Evolutionary conservation across 2,888 invertebrate genomes (phyloP).

Genomic region (Limenitis camilla): DNA sequence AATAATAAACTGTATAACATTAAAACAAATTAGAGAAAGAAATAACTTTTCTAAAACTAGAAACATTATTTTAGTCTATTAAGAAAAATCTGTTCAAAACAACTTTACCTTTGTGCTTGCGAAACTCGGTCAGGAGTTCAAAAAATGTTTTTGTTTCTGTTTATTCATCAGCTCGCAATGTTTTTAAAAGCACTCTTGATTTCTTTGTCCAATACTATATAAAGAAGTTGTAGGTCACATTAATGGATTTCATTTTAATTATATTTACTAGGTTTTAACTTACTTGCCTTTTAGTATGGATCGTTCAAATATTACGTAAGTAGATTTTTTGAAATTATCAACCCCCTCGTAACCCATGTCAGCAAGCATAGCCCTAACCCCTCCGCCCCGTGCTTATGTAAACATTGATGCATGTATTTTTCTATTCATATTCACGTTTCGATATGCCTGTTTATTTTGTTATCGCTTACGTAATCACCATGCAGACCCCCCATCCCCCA

Average conservation of each 20-base stretch:
- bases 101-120: constrained; percentile 1
- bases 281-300: background rate
- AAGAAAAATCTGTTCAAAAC: background rate
- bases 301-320: too few species aligned
- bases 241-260: background rate
- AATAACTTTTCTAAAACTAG: background rate
- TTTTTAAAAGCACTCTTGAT: constrained; percentile 12
- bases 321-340: too few species aligned
- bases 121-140: constrained; percentile 6
- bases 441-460: too few species aligned
- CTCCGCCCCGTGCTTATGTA: too few species aligned
- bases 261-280: background rate
- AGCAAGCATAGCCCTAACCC: too few species aligned
- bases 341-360: too few species aligned
- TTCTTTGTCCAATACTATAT: constrained; percentile 8
- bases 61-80: background rate
- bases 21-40: too few species aligned
- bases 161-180: constrained; percentile 9
- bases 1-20: too few species aligned
- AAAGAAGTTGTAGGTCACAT: constrained; percentile 1
- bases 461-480: too few species aligned
- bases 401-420: too few species aligned
- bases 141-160: constrained; percentile 10
- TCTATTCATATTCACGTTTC: too few species aligned
- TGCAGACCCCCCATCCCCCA: too few species aligned